Conservation (phyloP, 1,140 invertebrate species). For the Panulirus ornatus region DNA sequence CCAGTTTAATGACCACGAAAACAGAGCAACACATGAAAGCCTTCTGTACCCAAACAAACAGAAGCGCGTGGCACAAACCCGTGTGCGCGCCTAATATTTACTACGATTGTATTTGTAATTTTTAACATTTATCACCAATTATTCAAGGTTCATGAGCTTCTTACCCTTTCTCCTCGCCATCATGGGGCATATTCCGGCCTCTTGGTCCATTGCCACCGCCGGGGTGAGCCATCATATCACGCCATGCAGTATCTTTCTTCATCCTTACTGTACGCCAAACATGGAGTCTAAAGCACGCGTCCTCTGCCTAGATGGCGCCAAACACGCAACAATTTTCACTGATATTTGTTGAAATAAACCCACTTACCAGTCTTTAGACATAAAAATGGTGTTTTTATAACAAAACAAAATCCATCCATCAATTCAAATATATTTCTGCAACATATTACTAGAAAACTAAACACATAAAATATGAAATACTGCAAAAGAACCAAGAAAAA, state of each 20-base stretch:
- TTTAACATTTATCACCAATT: not conserved
- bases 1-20: too few relatives aligned
- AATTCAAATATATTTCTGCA: not conserved
- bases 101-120: slow-evolving; percentile 2
- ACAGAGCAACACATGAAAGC: slow-evolving; percentile 15
- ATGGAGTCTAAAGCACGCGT: slow-evolving; percentile 70
- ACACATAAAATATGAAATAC: slow-evolving; percentile 54
- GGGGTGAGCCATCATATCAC: slow-evolving; percentile 70
- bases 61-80: slow-evolving; percentile 60
- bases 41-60: slow-evolving; percentile 65
- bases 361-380: not conserved
- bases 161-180: slow-evolving; percentile 74
- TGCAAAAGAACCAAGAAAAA: slow-evolving; percentile 62
- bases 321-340: slow-evolving; percentile 30
- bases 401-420: not conserved
- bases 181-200: slow-evolving; percentile 71
- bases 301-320: slow-evolving; percentile 66
- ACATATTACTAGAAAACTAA: not conserved
- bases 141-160: slow-evolving; percentile 10
- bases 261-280: slow-evolving; percentile 52
- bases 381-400: too few relatives aligned
- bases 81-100: slow-evolving; percentile 67
- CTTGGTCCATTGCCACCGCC: slow-evolving; percentile 71
- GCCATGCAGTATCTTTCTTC: slow-evolving; percentile 72
- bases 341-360: not conserved